These are phyloP conservation scores for Philopedon plagiatum DNA, from an alignment of 2,888 invertebrate genomes.

Conservation along the genomic window DNA sequence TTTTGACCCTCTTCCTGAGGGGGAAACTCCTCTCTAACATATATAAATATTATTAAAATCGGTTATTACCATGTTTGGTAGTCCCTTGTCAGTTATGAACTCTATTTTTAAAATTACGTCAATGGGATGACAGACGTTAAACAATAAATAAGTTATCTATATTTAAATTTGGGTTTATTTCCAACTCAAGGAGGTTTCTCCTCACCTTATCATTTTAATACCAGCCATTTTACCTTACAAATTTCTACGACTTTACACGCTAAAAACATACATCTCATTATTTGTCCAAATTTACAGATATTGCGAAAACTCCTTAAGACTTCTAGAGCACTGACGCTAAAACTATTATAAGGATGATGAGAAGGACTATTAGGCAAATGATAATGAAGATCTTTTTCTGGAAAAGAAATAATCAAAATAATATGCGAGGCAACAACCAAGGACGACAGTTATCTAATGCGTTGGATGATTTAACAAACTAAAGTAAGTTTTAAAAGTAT, in stretches of 20 bases:
- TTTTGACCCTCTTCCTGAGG: too few relatives aligned
- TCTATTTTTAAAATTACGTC: too few relatives aligned
- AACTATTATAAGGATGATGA: conserved; percentile 84
- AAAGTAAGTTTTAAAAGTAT: background rate
- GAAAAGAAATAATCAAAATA: conserved; percentile 71
- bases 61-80: too few relatives aligned
- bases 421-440: conserved; percentile 22
- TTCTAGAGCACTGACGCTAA: conserved; percentile 68
- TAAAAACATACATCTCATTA: conserved; percentile 23
- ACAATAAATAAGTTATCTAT: too few relatives aligned
- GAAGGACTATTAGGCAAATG: conserved; percentile 85
- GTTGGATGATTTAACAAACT: conserved; percentile 4
- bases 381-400: conserved; percentile 93
- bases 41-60: too few relatives aligned
- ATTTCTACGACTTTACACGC: conserved; percentile 29
- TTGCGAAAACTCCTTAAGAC: conserved; percentile 40
- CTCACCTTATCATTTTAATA: too few relatives aligned
- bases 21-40: too few relatives aligned
- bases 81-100: too few relatives aligned
- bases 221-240: conserved; percentile 34
- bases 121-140: too few relatives aligned
- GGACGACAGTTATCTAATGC: conserved; percentile 5
- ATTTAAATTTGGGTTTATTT: too few relatives aligned
- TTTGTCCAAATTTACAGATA: conserved; percentile 43
- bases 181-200: too few relatives aligned